Conservation (phyloP, 2,113 vertebrate species). For the Corythoichthys haematopterus region DNA sequence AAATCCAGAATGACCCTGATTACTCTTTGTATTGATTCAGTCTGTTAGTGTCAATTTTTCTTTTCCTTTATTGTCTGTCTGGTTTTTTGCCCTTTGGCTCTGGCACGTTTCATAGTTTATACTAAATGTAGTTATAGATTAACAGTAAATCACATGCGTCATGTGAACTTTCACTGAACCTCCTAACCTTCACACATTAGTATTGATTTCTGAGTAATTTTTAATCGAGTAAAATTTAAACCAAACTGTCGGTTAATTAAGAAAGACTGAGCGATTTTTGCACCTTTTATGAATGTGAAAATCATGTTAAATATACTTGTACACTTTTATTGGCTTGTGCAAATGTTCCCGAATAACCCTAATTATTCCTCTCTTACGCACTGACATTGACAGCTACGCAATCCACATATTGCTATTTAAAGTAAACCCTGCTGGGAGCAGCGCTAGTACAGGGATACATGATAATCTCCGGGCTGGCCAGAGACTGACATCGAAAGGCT, state of each 20-base stretch:
- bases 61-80: not conserved
- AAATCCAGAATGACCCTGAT: not conserved
- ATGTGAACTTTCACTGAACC: constrained; percentile 4
- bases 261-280: not conserved
- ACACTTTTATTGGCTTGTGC: constrained; percentile 3
- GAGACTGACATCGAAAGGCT: constrained; percentile 45
- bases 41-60: not conserved
- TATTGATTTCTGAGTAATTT: constrained; percentile 15
- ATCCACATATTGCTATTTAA: constrained; percentile 60
- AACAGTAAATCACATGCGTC: constrained; percentile 16
- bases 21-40: constrained; percentile 3
- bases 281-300: constrained; percentile 10
- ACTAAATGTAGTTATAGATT: constrained; percentile 50
- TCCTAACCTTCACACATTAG: constrained; percentile 12
- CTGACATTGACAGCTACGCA: constrained; percentile 21
- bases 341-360: constrained; percentile 19
- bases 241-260: not conserved
- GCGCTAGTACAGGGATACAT: constrained; percentile 46
- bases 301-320: constrained; percentile 20
- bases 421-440: constrained; percentile 52
- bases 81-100: not conserved
- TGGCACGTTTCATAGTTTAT: constrained; percentile 4
- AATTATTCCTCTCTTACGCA: constrained; percentile 14
- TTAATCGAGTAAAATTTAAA: not conserved
- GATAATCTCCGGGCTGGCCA: constrained; percentile 54